These are phyloP conservation scores for Cebus imitator DNA, from an alignment of 2,113 vertebrate species.

Conservation along the genomic window DNA sequence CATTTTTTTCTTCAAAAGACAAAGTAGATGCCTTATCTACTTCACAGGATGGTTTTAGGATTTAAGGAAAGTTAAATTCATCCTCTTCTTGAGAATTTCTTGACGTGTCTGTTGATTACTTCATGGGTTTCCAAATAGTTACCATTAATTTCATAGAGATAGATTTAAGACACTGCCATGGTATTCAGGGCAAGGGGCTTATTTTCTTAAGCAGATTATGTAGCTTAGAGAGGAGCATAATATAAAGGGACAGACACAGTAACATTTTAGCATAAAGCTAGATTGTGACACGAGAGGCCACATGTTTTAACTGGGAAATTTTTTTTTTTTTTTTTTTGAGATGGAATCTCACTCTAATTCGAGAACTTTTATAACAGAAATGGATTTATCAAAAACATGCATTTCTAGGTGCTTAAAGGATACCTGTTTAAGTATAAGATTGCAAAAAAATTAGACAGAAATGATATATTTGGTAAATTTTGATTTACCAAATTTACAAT, in stretches of 20 bases:
- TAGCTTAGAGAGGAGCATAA: neutral
- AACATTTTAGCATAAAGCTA: neutral
- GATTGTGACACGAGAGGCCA: neutral
- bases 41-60: neutral
- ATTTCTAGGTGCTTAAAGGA: neutral
- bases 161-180: neutral
- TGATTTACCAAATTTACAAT: neutral
- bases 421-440: neutral
- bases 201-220: conserved; percentile 35
- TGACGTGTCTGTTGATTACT: neutral
- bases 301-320: neutral
- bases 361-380: neutral
- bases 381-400: neutral
- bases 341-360: neutral
- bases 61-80: neutral
- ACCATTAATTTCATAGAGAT: neutral
- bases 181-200: neutral
- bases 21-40: neutral
- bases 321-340: neutral
- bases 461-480: neutral
- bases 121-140: neutral
- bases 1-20: neutral
- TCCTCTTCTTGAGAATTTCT: neutral
- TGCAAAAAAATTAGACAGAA: neutral
- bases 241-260: neutral